Base-by-base conservation (phyloP, 2,888 invertebrate genomes). In the Eueremaeus valkanovi region DNA sequence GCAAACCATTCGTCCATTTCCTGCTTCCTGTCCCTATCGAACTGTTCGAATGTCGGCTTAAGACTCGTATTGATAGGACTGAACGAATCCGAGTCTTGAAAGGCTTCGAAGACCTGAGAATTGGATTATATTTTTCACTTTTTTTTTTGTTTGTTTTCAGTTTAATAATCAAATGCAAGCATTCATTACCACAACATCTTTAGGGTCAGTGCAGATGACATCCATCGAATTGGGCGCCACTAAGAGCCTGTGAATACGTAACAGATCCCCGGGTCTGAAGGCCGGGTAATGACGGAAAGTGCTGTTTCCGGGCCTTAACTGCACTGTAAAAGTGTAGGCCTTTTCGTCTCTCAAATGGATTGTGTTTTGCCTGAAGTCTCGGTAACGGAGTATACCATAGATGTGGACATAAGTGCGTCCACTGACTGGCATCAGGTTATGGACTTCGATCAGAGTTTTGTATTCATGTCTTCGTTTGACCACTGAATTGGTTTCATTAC, bases 221-320 rank as follows among this genome's bases (percentile, higher is more conserved):
- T 72, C 72, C 42, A 45, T 55, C 5, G 70, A 21, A 21, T 70
- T 70, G 11, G 70, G 70, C 45, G 40, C n/a, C 29, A 75, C 16
- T 11, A 61, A 29, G 9, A 75, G n/a, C 3, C 72, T 31, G 63
- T 72, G 72, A 21, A 75, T 72, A 0, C 75, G 72, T 3, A 75
- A 18, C 9, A 75, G 31, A 73, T 75, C 75, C 21, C 72, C 75
- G 21, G 75, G 72, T 42, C 18, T 45, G 11, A 27, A 27, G 5
- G 75, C 40, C 18, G 72, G 55, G 13, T 70, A 70, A 18, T 40
- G 6, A 5, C 68, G 68, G n/a, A n/a, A 33, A 40, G 16, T 13
- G 29, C 70, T 45, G 6, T 45, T 70, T 27, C 70, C 70, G 3
- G 70, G 70, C 18, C 40, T 70, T 21, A 70, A 29, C 8, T 40